A percentile compares a stretch with the other conserved stretches of the same genome.
Conservation (phyloP, 1,140 invertebrate species). For the Nasonia vitripennis region DNA sequence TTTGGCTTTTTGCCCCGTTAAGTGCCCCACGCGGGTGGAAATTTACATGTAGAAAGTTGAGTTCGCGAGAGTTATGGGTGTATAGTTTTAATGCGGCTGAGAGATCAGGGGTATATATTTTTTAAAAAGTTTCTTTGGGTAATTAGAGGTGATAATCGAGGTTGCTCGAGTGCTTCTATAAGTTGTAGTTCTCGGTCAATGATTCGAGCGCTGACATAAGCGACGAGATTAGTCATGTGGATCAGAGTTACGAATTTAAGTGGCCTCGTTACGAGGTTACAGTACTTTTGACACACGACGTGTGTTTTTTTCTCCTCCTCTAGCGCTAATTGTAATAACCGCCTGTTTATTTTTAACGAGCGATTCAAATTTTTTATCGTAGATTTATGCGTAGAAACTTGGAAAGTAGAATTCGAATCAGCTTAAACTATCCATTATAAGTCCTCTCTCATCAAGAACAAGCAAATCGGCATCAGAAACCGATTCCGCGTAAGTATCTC, state of each 20-base stretch:
- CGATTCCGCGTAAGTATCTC: neutral
- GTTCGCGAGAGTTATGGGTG: no score
- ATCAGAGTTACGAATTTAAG: neutral
- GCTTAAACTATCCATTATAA: neutral
- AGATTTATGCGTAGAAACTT: neutral
- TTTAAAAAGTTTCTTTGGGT: no score
- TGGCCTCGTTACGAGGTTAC: neutral
- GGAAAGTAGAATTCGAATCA: neutral
- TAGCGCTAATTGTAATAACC: no score
- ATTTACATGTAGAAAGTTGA: slow-evolving; percentile 1
- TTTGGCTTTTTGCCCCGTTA: neutral
- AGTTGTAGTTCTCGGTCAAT: neutral
- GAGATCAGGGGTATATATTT: no score
- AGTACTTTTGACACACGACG: neutral
- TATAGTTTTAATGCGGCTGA: neutral
- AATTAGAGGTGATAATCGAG: no score
- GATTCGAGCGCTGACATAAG: neutral
- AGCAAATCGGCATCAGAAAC: neutral
- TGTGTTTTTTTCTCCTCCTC: neutral
- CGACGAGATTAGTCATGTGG: neutral
- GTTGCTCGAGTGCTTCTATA: neutral
- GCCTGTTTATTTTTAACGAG: neutral
- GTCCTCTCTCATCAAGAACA: neutral
- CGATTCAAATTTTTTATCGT: neutral
- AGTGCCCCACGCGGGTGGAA: neutral